Evolutionary conservation across 1,140 invertebrate genomes (phyloP), one percentile per base, ranked within the genome.

Genomic region (Leguminivora glycinivorella): DNA sequence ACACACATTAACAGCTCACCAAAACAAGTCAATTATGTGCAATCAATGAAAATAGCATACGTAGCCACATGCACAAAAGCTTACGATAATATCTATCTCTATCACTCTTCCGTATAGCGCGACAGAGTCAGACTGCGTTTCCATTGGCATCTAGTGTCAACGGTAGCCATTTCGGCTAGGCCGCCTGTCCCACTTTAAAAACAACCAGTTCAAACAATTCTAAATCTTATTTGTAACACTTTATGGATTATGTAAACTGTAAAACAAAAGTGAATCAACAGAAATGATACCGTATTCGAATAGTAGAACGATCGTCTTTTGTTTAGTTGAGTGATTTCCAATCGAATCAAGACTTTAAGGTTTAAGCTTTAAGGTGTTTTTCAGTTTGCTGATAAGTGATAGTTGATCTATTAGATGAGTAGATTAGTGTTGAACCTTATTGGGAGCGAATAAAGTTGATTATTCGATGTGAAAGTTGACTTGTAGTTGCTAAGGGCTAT

Each of bases 11-110:
- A 63, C 58, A n/a, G 19, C 25, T 63, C 24, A 24, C 58, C 58
- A 63, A 63, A 63, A 63, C 58, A 63, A 63, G 58, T 31, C 58
- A 63, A 63, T 63, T 29, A 63, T 29, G 25, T 52, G 47, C 47
- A 52, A 63, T 29, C 58, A 63, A 63, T 22, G 58, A 34, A 63
- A 63, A 63, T 63, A 63, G 25, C 58, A n/a, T 19, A 52, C 43
- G n/a, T n/a, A n/a, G n/a, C n/a, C n/a, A n/a, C n/a, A n/a, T n/a
- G n/a, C n/a, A n/a, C n/a, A n/a, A n/a, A n/a, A n/a, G n/a, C n/a
- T n/a, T n/a, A n/a, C n/a, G n/a, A n/a, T n/a, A n/a, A n/a, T n/a
- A n/a, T n/a, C n/a, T n/a, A n/a, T n/a, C n/a, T n/a, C n/a, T n/a
- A n/a, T n/a, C n/a, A n/a, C n/a, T n/a, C n/a, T n/a, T n/a, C n/a